Conservation (phyloP, 2,113 vertebrate species). For the Microtus oregoni region DNA sequence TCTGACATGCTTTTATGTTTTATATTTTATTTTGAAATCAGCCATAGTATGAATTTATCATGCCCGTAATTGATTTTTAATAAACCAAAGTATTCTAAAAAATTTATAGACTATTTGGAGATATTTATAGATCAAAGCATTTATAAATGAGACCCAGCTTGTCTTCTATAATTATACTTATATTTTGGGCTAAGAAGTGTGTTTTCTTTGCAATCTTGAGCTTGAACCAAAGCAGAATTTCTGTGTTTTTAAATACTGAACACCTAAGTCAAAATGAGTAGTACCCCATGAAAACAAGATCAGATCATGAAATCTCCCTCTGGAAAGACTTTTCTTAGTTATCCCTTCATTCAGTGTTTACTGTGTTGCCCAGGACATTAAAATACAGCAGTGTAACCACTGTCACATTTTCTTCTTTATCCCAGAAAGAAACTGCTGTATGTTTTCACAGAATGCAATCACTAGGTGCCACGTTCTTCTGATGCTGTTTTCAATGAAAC, state of each 20-base stretch:
- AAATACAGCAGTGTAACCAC: not conserved
- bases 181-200: not conserved
- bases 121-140: not conserved
- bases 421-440: not conserved
- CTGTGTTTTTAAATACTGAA: slow-evolving; percentile 14
- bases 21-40: slow-evolving; percentile 25
- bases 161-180: not conserved
- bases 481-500: slow-evolving; percentile 65
- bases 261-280: not conserved
- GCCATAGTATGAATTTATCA: not conserved
- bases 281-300: not conserved
- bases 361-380: not conserved
- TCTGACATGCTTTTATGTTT: not conserved
- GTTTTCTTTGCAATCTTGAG: not conserved
- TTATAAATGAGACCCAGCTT: not conserved
- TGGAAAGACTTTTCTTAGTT: not conserved
- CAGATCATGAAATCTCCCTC: not conserved
- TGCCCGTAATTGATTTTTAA: not conserved
- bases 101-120: slow-evolving; percentile 5
- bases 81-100: not conserved
- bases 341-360: not conserved
- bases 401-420: not conserved
- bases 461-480: not conserved
- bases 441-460: not conserved
- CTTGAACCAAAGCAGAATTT: not conserved